These are phyloP conservation scores for Sebastolobus altivelis DNA, from an alignment of 2,797 vertebrate species.

Conservation along the genomic window DNA sequence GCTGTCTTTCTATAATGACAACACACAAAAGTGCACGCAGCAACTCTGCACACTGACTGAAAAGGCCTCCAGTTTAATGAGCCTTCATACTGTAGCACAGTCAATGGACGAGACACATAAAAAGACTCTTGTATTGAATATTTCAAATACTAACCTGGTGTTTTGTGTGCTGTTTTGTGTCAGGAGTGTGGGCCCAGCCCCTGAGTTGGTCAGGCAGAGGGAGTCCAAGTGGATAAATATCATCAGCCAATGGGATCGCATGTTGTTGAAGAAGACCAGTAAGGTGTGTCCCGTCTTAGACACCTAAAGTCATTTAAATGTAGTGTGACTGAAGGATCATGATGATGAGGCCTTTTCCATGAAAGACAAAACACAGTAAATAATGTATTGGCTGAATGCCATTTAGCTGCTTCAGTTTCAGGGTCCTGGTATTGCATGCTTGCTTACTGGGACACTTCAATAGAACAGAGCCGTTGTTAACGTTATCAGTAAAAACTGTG, in stretches of 20 bases:
- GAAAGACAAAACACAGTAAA: not conserved
- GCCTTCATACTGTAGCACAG: not conserved
- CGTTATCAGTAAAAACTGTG: not conserved
- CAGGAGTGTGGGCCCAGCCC: slow-evolving; percentile 83
- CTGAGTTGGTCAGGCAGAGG: slow-evolving; percentile 88
- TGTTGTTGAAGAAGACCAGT: slow-evolving; percentile 85
- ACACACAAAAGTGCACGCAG: slow-evolving; percentile 42
- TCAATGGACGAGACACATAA: not conserved
- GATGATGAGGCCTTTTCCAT: not conserved
- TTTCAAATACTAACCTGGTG: slow-evolving; percentile 10
- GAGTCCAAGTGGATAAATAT: slow-evolving; percentile 92
- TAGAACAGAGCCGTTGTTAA: not conserved
- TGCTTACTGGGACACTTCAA: not conserved
- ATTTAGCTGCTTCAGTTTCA: slow-evolving; percentile 8
- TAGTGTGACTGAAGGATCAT: not conserved
- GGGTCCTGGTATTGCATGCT: not conserved
- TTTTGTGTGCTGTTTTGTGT: slow-evolving; percentile 33
- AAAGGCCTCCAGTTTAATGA: slow-evolving; percentile 8
- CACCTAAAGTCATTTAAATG: not conserved
- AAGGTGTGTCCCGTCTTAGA: slow-evolving; percentile 83
- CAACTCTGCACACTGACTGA: slow-evolving; percentile 14
- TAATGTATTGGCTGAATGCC: not conserved
- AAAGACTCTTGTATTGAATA: no score
- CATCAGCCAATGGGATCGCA: slow-evolving; percentile 88
- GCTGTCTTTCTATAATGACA: slow-evolving; percentile 51